Evolutionary conservation across 1,140 invertebrate genomes (phyloP), one percentile per base, ranked within the genome.

Genomic region (Hyposmocoma kahamanoa): DNA sequence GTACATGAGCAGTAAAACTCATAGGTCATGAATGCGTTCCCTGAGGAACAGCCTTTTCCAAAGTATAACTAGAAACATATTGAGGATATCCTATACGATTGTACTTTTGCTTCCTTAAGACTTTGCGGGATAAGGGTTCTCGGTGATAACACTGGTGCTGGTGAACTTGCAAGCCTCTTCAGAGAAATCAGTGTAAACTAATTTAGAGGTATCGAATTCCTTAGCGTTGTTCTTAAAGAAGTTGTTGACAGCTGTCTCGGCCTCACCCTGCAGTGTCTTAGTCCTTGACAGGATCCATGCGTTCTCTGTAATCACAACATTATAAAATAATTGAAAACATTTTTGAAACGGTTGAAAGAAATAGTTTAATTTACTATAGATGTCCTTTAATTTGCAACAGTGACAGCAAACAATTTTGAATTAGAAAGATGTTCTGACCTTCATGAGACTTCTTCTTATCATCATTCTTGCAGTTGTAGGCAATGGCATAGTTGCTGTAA

Each of bases 121-220:
- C 32, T 36, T 36, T 6, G 11, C 15, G 15, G 32, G 28, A 6
- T n/a, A 6, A 15, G 32, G 32, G 10, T 6, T 17, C 39, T 57
- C 57, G 1, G 57, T 63, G 32, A 72, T 48, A 1, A 54, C 22
- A 18, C 59, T 67, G 10, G 63, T 52, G 36, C 53, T 57, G 36
- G 46, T 67, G 45, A 69, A 68, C 20, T 66, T 77, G 67, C 80
- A 84, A 3, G 76, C 72, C 13, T 70, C 71, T 10, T 78, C 78
- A 1, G 76, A 79, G 55, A 79, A 80, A 42, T 79, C 76, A 3
- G 53, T 68, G 18, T 60, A 48, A 0, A 69, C 30, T 5, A 77
- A 55, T 32, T 79, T 74, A 17, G 56, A 49, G 17, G 51, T 11
- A 26, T 82, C 78, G 5, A 84, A 52, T 3, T 72, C 60, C 10